Evolutionary conservation across 2,888 invertebrate species (phyloP), one percentile per base, ranked within the genome.

Genomic region (Drosophila merina): DNA sequence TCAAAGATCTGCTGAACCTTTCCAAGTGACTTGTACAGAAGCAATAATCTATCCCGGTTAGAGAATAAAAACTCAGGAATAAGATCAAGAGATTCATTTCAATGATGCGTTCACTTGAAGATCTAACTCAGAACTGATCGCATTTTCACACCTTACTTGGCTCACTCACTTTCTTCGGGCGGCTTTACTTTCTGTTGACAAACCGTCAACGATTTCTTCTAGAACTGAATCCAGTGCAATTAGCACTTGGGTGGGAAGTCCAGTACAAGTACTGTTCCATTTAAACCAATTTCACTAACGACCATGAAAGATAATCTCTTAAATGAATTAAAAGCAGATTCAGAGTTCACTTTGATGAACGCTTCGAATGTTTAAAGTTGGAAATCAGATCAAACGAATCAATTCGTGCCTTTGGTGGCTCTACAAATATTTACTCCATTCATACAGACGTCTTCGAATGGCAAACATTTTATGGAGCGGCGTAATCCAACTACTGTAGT

Each of bases 1-100:
- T 57, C 4, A 82, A 57, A 0, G 86, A 83, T 67, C 82, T 71
- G 50, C 76, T 78, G 1, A 80, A 50, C 6, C 78, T 76, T 7
- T 78, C 64, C 0, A 78, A 48, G 20, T 74, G 75, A 12, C 52
- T 40, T 7, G 12, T 47, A 5, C 42, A 12, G 26, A 48, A 33
- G 42, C 42, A 42, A 25, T 31, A 54, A 6, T 25, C 5, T 26
- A 20, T 10, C 2, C 50, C 56, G 25, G 1, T 33, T 14, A 25
- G 51, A 42, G 7, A 5, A 30, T 28, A 28, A 30, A 8, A 20
- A 4, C 44, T 25, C 38, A 47, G 0, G 4, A 12, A n/a, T 3
- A 20, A 20, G 4, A 14, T 7, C 12, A n/a, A 30, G 10, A 10
- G 63, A 42, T 66, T 51, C 51, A 38, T 60, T 50, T 48, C 6